Evolutionary conservation across 2,113 vertebrate species (phyloP).

Genomic region (Chrysochloris asiatica): DNA sequence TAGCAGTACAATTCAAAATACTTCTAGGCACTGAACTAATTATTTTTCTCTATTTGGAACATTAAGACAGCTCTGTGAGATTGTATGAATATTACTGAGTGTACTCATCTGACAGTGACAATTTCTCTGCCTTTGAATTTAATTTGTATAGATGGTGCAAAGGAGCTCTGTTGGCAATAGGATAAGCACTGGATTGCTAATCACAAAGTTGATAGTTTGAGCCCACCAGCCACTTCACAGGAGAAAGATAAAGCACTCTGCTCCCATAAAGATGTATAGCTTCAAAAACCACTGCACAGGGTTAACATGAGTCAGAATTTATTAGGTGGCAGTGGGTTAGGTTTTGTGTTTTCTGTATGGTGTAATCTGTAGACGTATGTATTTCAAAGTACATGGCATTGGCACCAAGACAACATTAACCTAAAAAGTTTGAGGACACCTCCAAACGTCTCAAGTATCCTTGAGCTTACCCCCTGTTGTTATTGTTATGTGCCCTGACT

Average conservation of each 20-base stretch:
- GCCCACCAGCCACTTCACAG: no score
- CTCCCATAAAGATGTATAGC: no score
- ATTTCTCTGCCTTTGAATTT: slow-evolving; percentile 16
- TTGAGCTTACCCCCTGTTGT: background rate
- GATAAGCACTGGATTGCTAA: no score
- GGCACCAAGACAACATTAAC: background rate
- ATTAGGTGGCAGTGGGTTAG: no score
- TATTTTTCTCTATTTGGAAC: background rate
- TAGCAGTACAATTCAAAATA: background rate
- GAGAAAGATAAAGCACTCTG: no score
- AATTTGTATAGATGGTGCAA: background rate
- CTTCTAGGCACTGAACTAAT: background rate
- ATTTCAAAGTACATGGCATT: background rate
- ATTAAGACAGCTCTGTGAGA: background rate
- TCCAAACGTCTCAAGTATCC: background rate
- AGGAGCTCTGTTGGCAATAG: no score
- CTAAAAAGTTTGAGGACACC: background rate
- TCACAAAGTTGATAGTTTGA: no score
- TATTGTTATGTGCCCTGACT: no score
- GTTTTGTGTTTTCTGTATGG: no score
- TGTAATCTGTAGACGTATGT: background rate
- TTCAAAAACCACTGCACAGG: no score
- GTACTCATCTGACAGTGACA: background rate
- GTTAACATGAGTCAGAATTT: no score
- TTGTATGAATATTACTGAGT: background rate